A percentile compares a stretch with the other conserved stretches of the same genome.
Conservation (phyloP, 2,888 invertebrate species). For the Cheilosia impressa region DNA sequence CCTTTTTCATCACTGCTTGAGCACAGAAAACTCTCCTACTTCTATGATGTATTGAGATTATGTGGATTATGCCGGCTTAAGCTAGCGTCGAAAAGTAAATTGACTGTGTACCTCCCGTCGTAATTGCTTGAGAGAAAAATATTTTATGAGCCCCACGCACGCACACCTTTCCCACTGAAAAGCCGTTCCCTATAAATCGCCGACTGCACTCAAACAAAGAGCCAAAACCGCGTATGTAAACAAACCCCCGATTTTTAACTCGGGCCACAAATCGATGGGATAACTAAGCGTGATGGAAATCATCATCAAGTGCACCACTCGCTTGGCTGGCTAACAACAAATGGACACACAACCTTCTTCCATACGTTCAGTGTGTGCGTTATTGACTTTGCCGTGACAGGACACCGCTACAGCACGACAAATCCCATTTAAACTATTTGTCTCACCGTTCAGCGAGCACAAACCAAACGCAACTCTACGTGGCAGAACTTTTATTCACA, state of each 20-base stretch:
- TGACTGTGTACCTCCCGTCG: too few species aligned
- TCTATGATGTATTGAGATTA: too few species aligned
- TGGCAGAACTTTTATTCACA: constrained; percentile 40
- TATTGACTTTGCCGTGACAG: neutral
- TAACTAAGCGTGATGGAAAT: neutral
- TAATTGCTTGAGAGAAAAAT: too few species aligned
- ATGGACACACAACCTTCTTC: constrained; percentile 30
- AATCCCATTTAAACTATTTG: constrained; percentile 45
- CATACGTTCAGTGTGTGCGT: neutral
- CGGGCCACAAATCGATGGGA: neutral
- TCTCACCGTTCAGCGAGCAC: constrained; percentile 20
- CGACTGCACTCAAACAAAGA: neutral
- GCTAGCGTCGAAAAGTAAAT: too few species aligned
- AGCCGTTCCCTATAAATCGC: neutral
- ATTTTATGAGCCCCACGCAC: too few species aligned
- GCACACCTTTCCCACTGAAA: too few species aligned
- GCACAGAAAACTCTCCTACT: too few species aligned
- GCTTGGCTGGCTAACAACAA: constrained; percentile 15
- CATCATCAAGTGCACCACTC: constrained; percentile 24
- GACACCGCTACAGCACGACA: neutral
- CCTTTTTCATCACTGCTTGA: too few species aligned
- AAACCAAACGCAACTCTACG: constrained; percentile 22
- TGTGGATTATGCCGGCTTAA: too few species aligned
- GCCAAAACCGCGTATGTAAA: neutral
- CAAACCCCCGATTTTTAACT: neutral